Evolutionary conservation across 2,113 vertebrate species (phyloP).

Genomic region (Thryonomys swinderianus): DNA sequence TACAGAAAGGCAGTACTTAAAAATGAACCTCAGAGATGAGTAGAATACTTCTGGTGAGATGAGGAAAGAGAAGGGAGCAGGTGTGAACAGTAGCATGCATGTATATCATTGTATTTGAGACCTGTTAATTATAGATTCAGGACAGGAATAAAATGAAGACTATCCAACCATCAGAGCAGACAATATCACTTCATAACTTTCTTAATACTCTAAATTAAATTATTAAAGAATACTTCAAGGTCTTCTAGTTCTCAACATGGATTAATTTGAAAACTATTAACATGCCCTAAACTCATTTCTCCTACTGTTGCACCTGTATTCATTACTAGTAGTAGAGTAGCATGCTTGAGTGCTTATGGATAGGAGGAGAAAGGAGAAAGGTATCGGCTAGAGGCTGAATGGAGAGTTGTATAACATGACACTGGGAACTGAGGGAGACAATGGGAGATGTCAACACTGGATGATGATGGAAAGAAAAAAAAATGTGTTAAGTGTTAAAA

Average conservation of each 20-base stretch:
- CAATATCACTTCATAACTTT: conserved; percentile 1
- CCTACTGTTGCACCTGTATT: not conserved
- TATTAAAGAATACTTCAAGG: not conserved
- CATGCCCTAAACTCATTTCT: not conserved
- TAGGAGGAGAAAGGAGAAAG: too few species aligned
- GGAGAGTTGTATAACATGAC: not conserved
- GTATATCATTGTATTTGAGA: not conserved
- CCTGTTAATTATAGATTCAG: not conserved
- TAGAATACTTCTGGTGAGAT: not conserved
- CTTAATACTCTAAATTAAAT: conserved; percentile 8
- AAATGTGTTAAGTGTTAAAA: not conserved
- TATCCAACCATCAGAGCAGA: not conserved
- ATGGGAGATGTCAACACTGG: not conserved
- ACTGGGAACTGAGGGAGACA: not conserved
- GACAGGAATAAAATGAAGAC: conserved; percentile 9
- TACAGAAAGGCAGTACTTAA: not conserved
- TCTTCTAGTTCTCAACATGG: not conserved
- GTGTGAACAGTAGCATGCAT: not conserved
- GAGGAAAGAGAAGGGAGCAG: not conserved
- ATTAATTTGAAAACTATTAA: conserved; percentile 32
- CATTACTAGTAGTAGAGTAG: not conserved
- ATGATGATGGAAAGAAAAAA: not conserved
- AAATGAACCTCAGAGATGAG: not conserved
- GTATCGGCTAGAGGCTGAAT: not conserved
- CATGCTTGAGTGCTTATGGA: not conserved